These are phyloP conservation scores for Myxocyprinus asiaticus DNA, from an alignment of 2,113 vertebrate genomes.

Conservation along the genomic window DNA sequence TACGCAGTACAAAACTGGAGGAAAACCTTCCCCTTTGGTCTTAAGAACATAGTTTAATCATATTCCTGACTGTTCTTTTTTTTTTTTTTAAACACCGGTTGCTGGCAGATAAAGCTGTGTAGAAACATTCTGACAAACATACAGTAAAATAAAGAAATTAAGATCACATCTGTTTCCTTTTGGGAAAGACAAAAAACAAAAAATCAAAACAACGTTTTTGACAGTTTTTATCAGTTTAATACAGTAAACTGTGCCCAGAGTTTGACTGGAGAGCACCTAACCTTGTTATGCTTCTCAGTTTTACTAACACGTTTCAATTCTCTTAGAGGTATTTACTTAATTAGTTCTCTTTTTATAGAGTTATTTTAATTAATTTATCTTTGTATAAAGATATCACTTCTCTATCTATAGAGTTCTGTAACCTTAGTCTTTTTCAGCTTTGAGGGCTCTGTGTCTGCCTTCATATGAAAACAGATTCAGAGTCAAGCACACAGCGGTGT, in stretches of 20 bases:
- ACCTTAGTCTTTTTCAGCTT: neutral
- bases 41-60: constrained; percentile 72
- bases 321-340: constrained; percentile 38
- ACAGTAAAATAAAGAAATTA: neutral
- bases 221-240: constrained; percentile 1
- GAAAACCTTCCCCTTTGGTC: constrained; percentile 54
- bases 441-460: neutral
- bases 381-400: constrained; percentile 34
- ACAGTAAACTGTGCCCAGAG: constrained; percentile 8
- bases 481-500: constrained; percentile 8
- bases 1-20: constrained; percentile 41
- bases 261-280: neutral
- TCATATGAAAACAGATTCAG: constrained; percentile 11
- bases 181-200: neutral
- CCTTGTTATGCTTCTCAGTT: neutral
- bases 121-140: constrained; percentile 11
- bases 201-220: neutral
- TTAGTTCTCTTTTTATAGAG: constrained; percentile 35
- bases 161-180: neutral
- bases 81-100: neutral
- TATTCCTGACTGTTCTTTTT: constrained; percentile 64
- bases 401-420: constrained; percentile 18
- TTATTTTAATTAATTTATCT: constrained; percentile 19
- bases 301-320: neutral
- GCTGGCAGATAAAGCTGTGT: neutral